These are phyloP conservation scores for Clarias platycephalus DNA, from an alignment of 2,797 vertebrate species.

Conservation along the genomic window DNA sequence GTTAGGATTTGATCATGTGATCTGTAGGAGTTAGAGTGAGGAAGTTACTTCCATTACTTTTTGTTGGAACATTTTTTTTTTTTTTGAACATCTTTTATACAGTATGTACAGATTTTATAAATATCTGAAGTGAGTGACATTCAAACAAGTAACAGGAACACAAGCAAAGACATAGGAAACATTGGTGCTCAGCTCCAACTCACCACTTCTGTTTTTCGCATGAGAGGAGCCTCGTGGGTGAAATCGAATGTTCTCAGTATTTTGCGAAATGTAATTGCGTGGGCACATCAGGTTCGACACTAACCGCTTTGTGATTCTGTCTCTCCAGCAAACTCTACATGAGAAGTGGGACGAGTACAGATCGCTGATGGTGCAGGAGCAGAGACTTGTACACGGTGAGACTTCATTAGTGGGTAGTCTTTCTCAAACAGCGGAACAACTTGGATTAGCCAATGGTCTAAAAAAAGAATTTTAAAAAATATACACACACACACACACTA, in stretches of 20 bases:
- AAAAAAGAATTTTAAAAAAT: not conserved
- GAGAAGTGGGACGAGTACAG: slow-evolving; percentile 97
- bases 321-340: slow-evolving; percentile 86
- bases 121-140: not conserved
- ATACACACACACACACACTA: too few species aligned
- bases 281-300: not conserved
- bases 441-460: not conserved
- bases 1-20: not conserved
- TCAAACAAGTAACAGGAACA: not conserved
- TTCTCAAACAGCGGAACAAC: not conserved
- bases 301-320: slow-evolving; percentile 3
- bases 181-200: not conserved
- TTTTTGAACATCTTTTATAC: too few species aligned
- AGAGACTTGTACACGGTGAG: slow-evolving; percentile 89
- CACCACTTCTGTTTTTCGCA: not conserved
- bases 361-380: slow-evolving; percentile 92
- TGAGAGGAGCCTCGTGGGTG: not conserved
- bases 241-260: not conserved
- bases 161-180: not conserved
- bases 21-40: not conserved
- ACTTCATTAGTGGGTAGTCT: not conserved
- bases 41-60: too few species aligned
- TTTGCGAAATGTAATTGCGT: not conserved
- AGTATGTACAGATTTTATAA: not conserved
- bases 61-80: too few species aligned